Base-by-base conservation (phyloP, 2,888 invertebrate genomes). In the Dasysyrphus albostriatus region DNA sequence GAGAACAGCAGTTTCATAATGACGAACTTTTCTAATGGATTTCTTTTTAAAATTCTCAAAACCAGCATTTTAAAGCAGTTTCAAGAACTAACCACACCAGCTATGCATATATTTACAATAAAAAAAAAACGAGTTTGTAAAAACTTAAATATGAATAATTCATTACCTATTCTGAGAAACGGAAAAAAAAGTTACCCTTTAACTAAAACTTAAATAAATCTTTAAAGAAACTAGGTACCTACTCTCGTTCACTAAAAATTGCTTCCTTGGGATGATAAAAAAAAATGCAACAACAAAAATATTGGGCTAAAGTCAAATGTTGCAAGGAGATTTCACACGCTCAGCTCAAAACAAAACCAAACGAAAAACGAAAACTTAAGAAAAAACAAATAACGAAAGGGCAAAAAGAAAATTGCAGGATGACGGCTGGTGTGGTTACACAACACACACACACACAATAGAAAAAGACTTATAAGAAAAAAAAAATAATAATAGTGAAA, bases 131-230 rank as follows among this genome's bases (percentile, higher is more conserved):
- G 5, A 47, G 12, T 10, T 54, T 29, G 2, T 47, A 16, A 49
- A 29, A 16, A 34, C 61, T 80, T 65, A 10, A 65, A n/a, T 29
- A 72, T 81, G 59, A 72, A 81, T 67, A 76, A 67, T 61, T 81
- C 56, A 59, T 32, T 4, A 10, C 5, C 12, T 14, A 10, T 4
- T 10, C 0, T 34, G 6, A 47, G n/a, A 19, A 7, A 24, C 1
- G 3, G 9, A 19, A n/a, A 70, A n/a, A 44, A 80, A 83, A 80
- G n/a, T 63, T 44, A 12, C 14, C 32, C 44, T 54, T 1, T 8
- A 67, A 72, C 14, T 58, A n/a, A 75, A 83, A 75, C 67, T 81
- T 73, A 56, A 69, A 84, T 76, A 44, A 59, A 81, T 77, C 81
- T 69, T 73, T 49, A 32, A 39, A 54, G 61, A 24, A 81, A 76